Conservation (phyloP, 2,797 vertebrate genomes). For the Phrynocephalus vlangalii region DNA sequence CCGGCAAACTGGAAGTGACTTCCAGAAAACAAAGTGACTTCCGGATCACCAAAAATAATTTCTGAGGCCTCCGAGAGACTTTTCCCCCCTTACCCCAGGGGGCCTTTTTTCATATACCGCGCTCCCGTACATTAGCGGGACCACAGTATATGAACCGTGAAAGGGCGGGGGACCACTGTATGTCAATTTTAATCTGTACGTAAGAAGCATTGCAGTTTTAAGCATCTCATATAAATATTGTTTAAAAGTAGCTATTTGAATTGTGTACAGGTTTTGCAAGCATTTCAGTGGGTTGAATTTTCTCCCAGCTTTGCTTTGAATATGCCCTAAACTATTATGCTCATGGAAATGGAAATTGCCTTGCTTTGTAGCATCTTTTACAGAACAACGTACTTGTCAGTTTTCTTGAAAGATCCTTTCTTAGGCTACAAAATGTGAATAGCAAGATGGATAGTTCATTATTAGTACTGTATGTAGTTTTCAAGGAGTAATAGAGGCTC, state of each 20-base stretch:
- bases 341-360: background rate
- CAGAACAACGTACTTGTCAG: background rate
- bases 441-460: background rate
- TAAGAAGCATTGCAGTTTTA: background rate
- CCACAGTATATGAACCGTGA: too few relatives aligned
- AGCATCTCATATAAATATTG: background rate
- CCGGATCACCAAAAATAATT: too few relatives aligned
- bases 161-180: too few relatives aligned
- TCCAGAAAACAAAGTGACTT: too few relatives aligned
- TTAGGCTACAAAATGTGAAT: background rate
- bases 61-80: too few relatives aligned
- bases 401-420: background rate
- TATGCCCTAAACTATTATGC: background rate
- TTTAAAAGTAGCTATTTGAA: background rate
- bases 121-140: too few relatives aligned
- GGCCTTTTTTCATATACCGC: too few relatives aligned
- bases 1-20: too few relatives aligned
- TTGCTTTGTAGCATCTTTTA: background rate
- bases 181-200: background rate
- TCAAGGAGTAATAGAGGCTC: background rate
- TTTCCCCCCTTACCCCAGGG: too few relatives aligned
- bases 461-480: background rate
- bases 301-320: background rate
- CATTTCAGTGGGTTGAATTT: background rate
- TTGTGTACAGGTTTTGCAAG: background rate